Conservation (phyloP, 2,888 invertebrate genomes). For the Mechanitis mazaeus region DNA sequence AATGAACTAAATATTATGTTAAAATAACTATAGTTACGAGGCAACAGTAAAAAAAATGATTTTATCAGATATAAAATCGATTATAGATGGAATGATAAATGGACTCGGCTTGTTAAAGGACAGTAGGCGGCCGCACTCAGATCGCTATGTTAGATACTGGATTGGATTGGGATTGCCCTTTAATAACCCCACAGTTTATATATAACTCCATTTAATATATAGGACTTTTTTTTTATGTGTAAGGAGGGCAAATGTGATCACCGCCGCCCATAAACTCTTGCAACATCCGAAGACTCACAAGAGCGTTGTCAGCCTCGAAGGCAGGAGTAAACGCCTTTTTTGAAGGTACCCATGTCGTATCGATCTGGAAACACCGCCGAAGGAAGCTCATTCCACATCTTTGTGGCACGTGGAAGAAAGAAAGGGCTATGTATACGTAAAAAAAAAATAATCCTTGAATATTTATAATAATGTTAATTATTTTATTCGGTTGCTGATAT, state of each 20-base stretch:
- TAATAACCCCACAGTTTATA: constrained; percentile 5
- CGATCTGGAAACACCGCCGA: too few relatives aligned
- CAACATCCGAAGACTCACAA: too few relatives aligned
- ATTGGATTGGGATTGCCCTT: constrained; percentile 15
- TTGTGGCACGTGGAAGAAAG: too few relatives aligned
- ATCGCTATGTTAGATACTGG: constrained; percentile 18
- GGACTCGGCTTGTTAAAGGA: constrained; percentile 14
- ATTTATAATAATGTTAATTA: neutral
- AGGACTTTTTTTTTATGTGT: too few relatives aligned
- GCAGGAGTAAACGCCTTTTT: too few relatives aligned
- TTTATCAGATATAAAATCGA: constrained; percentile 14
- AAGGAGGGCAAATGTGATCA: too few relatives aligned
- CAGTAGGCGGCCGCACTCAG: constrained; percentile 20
- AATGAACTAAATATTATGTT: too few relatives aligned
- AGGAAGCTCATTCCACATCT: too few relatives aligned
- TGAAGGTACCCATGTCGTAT: too few relatives aligned
- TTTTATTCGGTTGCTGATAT: neutral
- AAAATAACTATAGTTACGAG: neutral
- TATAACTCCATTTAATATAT: neutral
- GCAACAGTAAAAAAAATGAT: constrained; percentile 12
- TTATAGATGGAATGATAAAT: constrained; percentile 19
- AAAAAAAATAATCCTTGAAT: neutral
- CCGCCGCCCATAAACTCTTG: too few relatives aligned
- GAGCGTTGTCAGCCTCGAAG: too few relatives aligned
- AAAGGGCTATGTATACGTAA: neutral